Percentiles rank a stretch among this genome's conserved stretches.
phyloP scores from a whole-genome alignment of 1,140 invertebrate species.

The Scaptomyza hsui region DNA sequence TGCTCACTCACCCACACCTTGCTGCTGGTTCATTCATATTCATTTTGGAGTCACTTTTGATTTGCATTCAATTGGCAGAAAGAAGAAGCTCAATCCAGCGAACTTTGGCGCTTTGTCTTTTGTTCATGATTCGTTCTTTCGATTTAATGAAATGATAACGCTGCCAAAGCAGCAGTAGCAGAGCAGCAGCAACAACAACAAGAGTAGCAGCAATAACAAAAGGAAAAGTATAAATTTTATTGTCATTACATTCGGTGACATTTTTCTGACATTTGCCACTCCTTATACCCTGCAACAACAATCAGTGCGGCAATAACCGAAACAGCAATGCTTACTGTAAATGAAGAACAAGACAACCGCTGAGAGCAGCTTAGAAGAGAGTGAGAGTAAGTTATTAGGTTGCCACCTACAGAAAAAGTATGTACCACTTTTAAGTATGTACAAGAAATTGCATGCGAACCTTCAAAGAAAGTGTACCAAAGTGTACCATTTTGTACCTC shows the following conservation, averaged over 20 bases:
- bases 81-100: slow-evolving; percentile 18
- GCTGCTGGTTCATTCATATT: slow-evolving; percentile 45
- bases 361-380: no score
- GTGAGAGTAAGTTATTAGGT: no score
- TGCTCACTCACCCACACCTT: not conserved
- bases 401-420: no score
- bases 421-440: no score
- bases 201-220: slow-evolving; percentile 1
- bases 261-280: slow-evolving; percentile 43
- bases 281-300: not conserved
- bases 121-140: slow-evolving; percentile 46
- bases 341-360: no score
- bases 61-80: slow-evolving; percentile 74
- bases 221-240: slow-evolving; percentile 58
- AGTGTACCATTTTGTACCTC: no score
- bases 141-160: slow-evolving; percentile 79
- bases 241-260: slow-evolving; percentile 48
- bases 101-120: slow-evolving; percentile 47
- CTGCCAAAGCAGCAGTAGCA: slow-evolving; percentile 10
- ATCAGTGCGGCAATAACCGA: not conserved
- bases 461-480: no score
- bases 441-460: no score
- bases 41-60: slow-evolving; percentile 54
- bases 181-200: not conserved
- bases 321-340: no score